These are phyloP conservation scores for Upupa epops DNA, from an alignment of 2,113 vertebrate genomes.

Conservation along the genomic window DNA sequence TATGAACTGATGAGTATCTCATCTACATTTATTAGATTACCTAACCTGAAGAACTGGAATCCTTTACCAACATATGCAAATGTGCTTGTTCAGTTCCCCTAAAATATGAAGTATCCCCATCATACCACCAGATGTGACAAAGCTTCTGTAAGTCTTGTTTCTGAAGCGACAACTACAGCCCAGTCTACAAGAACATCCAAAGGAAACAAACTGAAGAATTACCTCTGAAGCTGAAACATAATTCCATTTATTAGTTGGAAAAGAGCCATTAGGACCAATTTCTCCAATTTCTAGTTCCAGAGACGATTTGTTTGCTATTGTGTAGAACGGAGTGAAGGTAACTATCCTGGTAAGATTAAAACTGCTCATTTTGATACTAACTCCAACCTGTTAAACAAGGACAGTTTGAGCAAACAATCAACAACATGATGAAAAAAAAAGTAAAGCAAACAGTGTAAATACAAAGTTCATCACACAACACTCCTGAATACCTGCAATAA, in stretches of 20 bases:
- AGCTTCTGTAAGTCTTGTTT: background rate
- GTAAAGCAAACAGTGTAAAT: background rate
- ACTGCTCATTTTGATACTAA: constrained; percentile 95
- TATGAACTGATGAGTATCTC: background rate
- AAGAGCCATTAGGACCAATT: constrained; percentile 67
- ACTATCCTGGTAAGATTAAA: constrained; percentile 93
- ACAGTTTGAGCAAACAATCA: background rate
- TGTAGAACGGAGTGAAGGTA: constrained; percentile 93
- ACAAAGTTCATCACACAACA: background rate
- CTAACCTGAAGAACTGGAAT: background rate
- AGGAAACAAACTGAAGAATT: background rate
- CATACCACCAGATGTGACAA: background rate
- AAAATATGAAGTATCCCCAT: background rate
- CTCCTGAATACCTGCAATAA: background rate
- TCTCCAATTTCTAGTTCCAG: constrained; percentile 94
- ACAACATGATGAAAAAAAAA: background rate
- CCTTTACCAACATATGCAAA: background rate
- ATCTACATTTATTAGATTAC: background rate
- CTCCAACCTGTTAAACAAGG: constrained; percentile 82
- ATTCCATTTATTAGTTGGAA: constrained; percentile 84
- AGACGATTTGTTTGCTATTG: constrained; percentile 89
- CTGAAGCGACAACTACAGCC: background rate
- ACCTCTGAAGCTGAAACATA: constrained; percentile 90
- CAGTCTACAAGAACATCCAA: background rate
- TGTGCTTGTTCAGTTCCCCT: background rate